Conservation (phyloP, 2,113 vertebrate species). For the Dendropsophus ebraccatus region DNA sequence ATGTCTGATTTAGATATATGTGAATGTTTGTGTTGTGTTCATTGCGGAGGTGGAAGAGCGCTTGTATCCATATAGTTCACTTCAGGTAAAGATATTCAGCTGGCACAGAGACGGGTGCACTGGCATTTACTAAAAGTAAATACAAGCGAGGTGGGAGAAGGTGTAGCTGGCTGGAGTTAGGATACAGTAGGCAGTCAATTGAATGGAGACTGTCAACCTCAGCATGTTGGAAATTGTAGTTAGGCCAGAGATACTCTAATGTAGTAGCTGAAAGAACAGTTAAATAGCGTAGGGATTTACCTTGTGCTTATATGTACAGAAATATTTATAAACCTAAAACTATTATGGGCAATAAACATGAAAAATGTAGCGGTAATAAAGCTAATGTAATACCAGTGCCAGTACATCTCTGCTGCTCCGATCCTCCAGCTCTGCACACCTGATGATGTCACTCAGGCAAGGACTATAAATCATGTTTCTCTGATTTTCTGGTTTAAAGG, state of each 20-base stretch:
- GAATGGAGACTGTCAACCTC: neutral
- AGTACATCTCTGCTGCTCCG: no score
- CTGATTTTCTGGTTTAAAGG: no score
- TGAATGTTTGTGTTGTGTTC: neutral
- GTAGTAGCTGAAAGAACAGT: neutral
- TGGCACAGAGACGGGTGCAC: constrained; percentile 16
- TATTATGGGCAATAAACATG: no score
- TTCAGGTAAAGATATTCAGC: constrained; percentile 38
- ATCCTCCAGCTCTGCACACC: no score
- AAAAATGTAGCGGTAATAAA: no score
- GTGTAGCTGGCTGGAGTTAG: neutral
- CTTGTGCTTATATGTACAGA: neutral
- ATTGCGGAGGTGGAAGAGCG: neutral
- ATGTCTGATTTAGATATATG: constrained; percentile 13
- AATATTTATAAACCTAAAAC: no score
- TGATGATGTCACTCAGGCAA: no score
- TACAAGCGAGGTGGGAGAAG: constrained; percentile 13
- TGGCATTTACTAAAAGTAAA: constrained; percentile 34
- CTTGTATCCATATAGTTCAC: constrained; percentile 31
- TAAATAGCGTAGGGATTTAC: neutral
- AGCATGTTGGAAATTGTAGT: constrained; percentile 11
- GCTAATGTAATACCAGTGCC: no score
- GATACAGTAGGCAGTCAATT: neutral
- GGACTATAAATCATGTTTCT: no score
- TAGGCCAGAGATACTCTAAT: neutral